phyloP scores from a whole-genome alignment of 2,888 invertebrate species.

The Melieria picta region DNA sequence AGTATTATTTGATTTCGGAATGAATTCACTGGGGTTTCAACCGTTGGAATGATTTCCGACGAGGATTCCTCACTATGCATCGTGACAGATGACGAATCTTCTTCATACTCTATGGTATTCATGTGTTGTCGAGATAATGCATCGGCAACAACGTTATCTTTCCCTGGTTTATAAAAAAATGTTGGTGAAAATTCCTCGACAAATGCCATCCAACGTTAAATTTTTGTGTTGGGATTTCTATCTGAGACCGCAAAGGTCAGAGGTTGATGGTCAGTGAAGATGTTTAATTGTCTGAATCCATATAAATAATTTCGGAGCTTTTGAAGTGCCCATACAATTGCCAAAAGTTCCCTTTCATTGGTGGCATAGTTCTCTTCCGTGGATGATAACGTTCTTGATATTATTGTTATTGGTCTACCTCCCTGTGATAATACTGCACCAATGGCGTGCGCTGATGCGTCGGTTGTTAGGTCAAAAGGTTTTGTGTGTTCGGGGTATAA shows the following conservation, averaged over 20 bases:
- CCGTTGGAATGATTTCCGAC: conserved; percentile 38
- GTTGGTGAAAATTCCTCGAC: conserved; percentile 22
- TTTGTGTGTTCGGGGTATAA: conserved; percentile 9
- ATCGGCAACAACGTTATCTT: conserved; percentile 28
- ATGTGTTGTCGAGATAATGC: conserved; percentile 22
- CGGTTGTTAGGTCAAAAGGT: not conserved
- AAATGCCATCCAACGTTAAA: conserved; percentile 30
- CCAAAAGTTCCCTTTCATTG: not conserved
- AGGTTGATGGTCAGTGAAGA: conserved; percentile 6
- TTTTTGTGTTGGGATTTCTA: conserved; percentile 27
- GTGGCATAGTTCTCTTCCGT: too few relatives aligned
- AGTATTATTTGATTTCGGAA: conserved; percentile 43
- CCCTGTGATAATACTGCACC: too few relatives aligned
- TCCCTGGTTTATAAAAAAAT: conserved; percentile 26
- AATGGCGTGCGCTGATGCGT: too few relatives aligned
- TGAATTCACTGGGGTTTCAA: conserved; percentile 43
- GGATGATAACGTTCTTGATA: too few relatives aligned
- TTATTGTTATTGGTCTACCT: too few relatives aligned
- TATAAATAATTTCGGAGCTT: conserved; percentile 19
- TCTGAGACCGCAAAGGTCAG: conserved; percentile 29
- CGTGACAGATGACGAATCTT: conserved; percentile 21
- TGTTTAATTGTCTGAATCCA: too few relatives aligned
- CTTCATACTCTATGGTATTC: conserved; percentile 22
- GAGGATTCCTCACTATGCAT: conserved; percentile 39
- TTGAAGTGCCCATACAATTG: not conserved